A percentile compares a stretch with the other conserved stretches of the same genome.
Evolutionary conservation across 2,888 invertebrate genomes (phyloP).

Genomic region (Andrena minutula): DNA sequence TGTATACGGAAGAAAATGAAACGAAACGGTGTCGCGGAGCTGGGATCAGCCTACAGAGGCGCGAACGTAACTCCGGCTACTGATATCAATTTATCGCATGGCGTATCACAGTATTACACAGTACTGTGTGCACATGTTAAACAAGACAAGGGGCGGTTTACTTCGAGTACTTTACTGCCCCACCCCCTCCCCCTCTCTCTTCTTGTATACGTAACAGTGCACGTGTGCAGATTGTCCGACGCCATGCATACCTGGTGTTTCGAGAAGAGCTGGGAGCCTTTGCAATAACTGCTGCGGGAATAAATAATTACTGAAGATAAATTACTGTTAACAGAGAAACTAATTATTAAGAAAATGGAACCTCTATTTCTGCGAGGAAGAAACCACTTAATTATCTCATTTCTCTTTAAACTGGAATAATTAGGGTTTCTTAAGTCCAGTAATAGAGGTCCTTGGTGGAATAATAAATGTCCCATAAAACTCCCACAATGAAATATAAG

Average conservation of each 20-base stretch:
- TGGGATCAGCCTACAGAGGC: neutral
- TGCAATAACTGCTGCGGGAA: neutral
- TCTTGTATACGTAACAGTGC: conserved; percentile 3
- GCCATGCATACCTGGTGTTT: conserved; percentile 19
- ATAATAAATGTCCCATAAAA: no score
- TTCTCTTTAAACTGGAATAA: no score
- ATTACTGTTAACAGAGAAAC: no score
- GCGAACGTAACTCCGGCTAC: conserved; percentile 15
- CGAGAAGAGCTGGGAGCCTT: neutral
- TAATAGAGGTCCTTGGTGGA: no score
- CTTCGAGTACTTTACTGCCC: conserved; percentile 13
- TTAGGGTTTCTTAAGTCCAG: no score
- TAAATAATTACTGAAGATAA: neutral
- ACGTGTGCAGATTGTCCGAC: neutral
- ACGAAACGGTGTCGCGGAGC: neutral
- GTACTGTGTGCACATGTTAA: conserved; percentile 50
- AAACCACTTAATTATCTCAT: no score
- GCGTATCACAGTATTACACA: conserved; percentile 57
- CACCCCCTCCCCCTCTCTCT: no score
- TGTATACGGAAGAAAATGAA: conserved; percentile 11
- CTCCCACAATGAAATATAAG: no score
- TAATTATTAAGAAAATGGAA: no score
- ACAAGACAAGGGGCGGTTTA: conserved; percentile 59
- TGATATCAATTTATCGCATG: conserved; percentile 69
- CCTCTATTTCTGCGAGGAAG: no score